These are phyloP conservation scores for Tapirus indicus DNA, from an alignment of 2,797 vertebrate species.

Conservation along the genomic window DNA sequence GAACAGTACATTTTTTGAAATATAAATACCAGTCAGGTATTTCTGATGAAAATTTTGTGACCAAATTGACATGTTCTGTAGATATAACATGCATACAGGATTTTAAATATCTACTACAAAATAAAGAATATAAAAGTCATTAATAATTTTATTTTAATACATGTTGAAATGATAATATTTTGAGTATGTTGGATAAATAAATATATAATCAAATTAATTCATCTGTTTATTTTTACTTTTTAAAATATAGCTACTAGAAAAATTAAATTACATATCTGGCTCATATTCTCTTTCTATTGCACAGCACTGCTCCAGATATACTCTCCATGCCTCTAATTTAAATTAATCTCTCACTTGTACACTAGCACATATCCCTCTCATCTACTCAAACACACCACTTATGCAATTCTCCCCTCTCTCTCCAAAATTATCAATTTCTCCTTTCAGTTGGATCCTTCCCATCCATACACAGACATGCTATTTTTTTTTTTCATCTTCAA, in stretches of 20 bases:
- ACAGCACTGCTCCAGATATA: neutral
- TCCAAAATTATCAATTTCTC: neutral
- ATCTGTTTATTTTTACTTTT: neutral
- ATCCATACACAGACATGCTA: neutral
- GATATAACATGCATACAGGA: neutral
- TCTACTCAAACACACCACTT: neutral
- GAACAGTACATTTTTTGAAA: neutral
- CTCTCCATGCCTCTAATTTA: neutral
- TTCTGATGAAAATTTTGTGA: conserved; percentile 22
- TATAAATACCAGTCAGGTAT: neutral
- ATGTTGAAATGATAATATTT: neutral
- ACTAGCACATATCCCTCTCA: neutral
- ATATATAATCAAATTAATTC: neutral
- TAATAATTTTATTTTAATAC: neutral
- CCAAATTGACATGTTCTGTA: neutral
- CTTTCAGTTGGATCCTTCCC: neutral
- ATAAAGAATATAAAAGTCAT: neutral
- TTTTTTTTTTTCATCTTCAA: neutral
- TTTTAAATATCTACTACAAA: neutral
- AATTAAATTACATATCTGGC: neutral
- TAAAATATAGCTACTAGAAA: neutral
- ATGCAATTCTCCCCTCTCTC: neutral
- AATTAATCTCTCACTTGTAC: neutral
- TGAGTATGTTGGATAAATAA: neutral
- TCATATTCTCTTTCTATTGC: neutral